Conservation (phyloP, 2,113 vertebrate species). For the Limanda limanda region DNA sequence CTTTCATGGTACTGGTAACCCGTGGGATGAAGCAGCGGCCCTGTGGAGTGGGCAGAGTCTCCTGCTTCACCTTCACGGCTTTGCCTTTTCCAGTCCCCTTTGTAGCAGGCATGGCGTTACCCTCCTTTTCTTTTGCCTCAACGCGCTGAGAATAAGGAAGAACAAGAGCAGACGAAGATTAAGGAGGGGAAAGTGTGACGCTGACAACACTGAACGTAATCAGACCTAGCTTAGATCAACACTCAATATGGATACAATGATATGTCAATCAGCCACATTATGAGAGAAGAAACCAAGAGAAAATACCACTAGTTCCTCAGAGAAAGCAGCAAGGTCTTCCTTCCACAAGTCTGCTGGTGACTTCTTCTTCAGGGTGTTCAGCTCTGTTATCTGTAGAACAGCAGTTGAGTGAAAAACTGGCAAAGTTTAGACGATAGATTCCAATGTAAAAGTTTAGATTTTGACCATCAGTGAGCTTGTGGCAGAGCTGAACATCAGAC, state of each 20-base stretch:
- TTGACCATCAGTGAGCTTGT: neutral
- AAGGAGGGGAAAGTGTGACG: neutral
- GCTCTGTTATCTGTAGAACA: slow-evolving; percentile 79
- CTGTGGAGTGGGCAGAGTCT: slow-evolving; percentile 89
- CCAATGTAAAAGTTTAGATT: neutral
- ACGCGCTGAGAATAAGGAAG: slow-evolving; percentile 66
- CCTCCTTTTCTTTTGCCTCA: slow-evolving; percentile 88
- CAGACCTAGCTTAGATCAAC: neutral
- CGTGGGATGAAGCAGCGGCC: slow-evolving; percentile 90
- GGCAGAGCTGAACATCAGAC: slow-evolving; percentile 63
- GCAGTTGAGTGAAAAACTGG: neutral
- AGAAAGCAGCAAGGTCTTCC: slow-evolving; percentile 90
- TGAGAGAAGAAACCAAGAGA: neutral
- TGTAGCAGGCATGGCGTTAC: slow-evolving; percentile 61
- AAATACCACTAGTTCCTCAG: slow-evolving; percentile 89
- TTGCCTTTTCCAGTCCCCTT: slow-evolving; percentile 84
- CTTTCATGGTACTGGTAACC: slow-evolving; percentile 93
- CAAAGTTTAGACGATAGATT: neutral
- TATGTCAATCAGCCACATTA: neutral
- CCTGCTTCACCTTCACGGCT: slow-evolving; percentile 84
- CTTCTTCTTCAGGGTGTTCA: slow-evolving; percentile 87
- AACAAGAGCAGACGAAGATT: neutral
- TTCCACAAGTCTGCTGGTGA: slow-evolving; percentile 89
- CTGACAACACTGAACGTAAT: neutral
- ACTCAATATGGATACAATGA: neutral